phyloP scores from a whole-genome alignment of 2,888 invertebrate species.

The Tenodera sinensis region DNA sequence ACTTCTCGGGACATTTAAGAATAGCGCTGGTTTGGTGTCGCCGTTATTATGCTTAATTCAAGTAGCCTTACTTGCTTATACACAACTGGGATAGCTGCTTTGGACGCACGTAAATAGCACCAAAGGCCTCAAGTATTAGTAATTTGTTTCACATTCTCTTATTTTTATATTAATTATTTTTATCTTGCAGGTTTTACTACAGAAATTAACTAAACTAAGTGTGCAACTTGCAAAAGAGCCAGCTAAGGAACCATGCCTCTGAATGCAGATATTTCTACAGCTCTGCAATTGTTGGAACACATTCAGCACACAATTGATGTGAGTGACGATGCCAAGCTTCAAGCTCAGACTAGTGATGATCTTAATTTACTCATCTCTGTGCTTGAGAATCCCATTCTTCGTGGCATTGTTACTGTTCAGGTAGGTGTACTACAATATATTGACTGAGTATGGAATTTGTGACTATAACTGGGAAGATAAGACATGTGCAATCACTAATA shows the following conservation, averaged over 20 bases:
- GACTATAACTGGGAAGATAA: too few species aligned
- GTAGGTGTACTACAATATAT: constrained; percentile 33
- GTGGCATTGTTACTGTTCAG: constrained; percentile 79
- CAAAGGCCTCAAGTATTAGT: too few species aligned
- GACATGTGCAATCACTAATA: too few species aligned
- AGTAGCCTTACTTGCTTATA: too few species aligned
- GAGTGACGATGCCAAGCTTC: constrained; percentile 77
- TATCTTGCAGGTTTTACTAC: neutral
- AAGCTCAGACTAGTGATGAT: constrained; percentile 71
- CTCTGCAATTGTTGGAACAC: constrained; percentile 82
- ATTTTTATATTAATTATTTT: neutral
- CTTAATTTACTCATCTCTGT: constrained; percentile 78
- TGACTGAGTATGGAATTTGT: too few species aligned
- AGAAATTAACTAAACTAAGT: neutral
- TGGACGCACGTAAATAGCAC: too few species aligned
- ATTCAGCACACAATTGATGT: constrained; percentile 83
- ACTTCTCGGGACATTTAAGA: too few species aligned
- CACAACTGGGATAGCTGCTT: too few species aligned
- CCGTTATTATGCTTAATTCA: too few species aligned
- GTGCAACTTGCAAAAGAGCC: neutral
- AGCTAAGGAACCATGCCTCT: constrained; percentile 25
- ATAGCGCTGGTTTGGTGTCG: too few species aligned
- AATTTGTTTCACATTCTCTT: too few species aligned
- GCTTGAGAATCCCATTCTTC: constrained; percentile 82
- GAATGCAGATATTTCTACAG: constrained; percentile 73